These are phyloP conservation scores for Todiramphus saurophagus DNA, from an alignment of 2,113 vertebrate genomes.

Conservation along the genomic window DNA sequence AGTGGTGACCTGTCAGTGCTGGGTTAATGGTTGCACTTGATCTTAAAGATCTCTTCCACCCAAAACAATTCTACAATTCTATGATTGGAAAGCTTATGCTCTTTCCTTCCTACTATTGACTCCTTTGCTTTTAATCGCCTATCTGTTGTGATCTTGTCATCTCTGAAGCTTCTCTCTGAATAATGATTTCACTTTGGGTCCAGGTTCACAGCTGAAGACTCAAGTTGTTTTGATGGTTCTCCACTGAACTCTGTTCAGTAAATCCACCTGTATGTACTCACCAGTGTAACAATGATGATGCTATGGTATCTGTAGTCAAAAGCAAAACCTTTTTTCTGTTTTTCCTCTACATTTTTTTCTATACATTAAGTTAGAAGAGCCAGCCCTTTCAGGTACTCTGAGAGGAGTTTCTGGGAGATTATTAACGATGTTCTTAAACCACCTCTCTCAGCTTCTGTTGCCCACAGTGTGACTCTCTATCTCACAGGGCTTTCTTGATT, in stretches of 20 bases:
- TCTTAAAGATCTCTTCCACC: neutral
- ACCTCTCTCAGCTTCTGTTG: neutral
- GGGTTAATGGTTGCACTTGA: neutral
- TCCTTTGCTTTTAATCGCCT: neutral
- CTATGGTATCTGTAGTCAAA: neutral
- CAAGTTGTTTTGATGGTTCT: neutral
- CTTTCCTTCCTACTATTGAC: neutral
- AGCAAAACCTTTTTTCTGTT: neutral
- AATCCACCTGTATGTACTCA: accelerated
- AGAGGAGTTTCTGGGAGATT: neutral
- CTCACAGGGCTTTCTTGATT: neutral
- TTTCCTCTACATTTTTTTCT: neutral
- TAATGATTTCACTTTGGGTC: neutral
- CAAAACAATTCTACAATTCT: neutral
- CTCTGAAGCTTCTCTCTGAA: neutral
- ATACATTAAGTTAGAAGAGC: neutral
- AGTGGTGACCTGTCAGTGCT: neutral
- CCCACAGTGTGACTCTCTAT: neutral
- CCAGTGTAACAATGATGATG: neutral
- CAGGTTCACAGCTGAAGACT: neutral
- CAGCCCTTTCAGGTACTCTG: neutral
- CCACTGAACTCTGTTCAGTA: neutral
- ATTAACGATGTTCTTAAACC: neutral
- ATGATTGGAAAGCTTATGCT: neutral
- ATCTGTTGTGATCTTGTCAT: neutral